Conservation (phyloP, 1,140 invertebrate species). For the Diachasma alloeum region DNA sequence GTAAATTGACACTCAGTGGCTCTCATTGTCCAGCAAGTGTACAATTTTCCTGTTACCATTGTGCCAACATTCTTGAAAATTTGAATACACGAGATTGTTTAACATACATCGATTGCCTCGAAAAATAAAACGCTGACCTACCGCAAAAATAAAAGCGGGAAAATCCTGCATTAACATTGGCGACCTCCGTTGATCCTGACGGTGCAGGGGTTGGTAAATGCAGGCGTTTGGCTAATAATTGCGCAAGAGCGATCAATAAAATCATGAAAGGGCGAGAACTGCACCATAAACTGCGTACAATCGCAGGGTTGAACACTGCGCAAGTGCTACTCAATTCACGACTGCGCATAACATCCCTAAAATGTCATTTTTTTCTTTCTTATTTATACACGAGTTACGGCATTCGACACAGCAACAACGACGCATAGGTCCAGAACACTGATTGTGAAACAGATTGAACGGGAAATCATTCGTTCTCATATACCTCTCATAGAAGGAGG, state of each 20-base stretch:
- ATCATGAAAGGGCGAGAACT: slow-evolving; percentile 1
- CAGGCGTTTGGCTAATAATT: neutral
- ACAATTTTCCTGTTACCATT: too few relatives aligned
- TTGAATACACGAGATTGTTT: neutral
- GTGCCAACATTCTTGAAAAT: neutral
- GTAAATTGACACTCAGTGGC: neutral
- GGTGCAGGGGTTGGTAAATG: neutral
- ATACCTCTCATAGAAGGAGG: neutral
- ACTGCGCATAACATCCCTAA: neutral
- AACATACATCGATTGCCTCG: neutral
- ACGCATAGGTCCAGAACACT: neutral
- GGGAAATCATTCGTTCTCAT: neutral
- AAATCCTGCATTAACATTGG: neutral
- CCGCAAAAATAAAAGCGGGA: neutral
- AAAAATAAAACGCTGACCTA: neutral
- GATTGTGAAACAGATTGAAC: neutral
- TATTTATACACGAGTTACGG: neutral
- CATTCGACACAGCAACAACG: neutral
- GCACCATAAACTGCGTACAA: neutral
- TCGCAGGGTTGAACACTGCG: neutral
- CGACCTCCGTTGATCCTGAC: neutral
- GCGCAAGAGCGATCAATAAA: slow-evolving; percentile 2
- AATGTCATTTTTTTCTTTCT: neutral
- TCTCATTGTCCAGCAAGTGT: neutral
- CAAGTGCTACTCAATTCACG: neutral